Evolutionary conservation across 2,113 vertebrate genomes (phyloP).

Genomic region (Epinephelus fuscoguttatus): DNA sequence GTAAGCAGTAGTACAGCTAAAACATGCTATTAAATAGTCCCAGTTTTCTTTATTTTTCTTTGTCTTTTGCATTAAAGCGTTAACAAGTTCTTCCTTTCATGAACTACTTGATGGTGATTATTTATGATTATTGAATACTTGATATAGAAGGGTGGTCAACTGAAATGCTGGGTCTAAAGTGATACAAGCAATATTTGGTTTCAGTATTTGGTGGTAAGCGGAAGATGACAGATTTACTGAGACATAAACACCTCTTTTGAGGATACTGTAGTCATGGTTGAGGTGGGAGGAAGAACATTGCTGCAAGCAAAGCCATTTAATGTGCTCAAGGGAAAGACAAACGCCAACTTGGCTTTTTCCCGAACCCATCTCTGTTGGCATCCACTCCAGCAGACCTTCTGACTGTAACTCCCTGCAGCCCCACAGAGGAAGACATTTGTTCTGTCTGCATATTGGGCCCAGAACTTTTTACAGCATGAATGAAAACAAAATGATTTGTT

Average conservation of each 20-base stretch:
- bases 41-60: constrained; percentile 24
- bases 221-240: constrained; percentile 77
- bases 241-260: constrained; percentile 70
- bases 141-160: background rate
- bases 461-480: constrained; percentile 35
- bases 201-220: constrained; percentile 63
- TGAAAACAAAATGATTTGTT: constrained; percentile 60
- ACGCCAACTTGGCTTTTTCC: constrained; percentile 53
- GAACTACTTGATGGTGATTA: constrained; percentile 6
- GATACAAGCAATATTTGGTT: constrained; percentile 52
- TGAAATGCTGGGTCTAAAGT: constrained; percentile 14
- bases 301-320: constrained; percentile 52
- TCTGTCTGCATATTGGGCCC: constrained; percentile 59
- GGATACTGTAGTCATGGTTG: constrained; percentile 42
- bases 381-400: constrained; percentile 32
- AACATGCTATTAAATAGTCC: constrained; percentile 26
- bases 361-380: constrained; percentile 45
- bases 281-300: constrained; percentile 48
- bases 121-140: constrained; percentile 30
- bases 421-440: constrained; percentile 65
- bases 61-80: background rate
- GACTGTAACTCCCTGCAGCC: constrained; percentile 48
- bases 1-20: constrained; percentile 2
- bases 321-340: constrained; percentile 56
- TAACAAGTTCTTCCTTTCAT: background rate